phyloP scores from a whole-genome alignment of 1,140 invertebrate species.

The Polypedilum vanderplanki region DNA sequence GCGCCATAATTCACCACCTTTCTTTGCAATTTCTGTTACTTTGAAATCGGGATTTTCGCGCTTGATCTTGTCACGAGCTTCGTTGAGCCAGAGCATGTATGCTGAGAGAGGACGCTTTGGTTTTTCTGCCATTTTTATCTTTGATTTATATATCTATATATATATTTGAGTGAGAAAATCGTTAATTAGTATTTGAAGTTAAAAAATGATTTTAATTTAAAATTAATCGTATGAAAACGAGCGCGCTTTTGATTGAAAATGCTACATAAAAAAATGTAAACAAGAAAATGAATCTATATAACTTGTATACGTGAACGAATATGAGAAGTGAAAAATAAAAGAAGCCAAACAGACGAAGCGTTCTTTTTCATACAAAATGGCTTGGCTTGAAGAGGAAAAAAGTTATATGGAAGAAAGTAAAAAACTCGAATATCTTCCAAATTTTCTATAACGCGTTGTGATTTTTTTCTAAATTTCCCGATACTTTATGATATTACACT shows the following conservation, averaged over 20 bases:
- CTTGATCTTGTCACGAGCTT: constrained; percentile 71
- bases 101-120: constrained; percentile 80
- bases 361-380: constrained; percentile 25
- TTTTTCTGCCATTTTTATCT: constrained; percentile 70
- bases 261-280: constrained; percentile 9
- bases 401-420: neutral
- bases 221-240: no score
- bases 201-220: constrained; percentile 4
- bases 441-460: constrained; percentile 3
- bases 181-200: neutral
- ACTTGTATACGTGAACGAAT: constrained; percentile 23
- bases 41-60: constrained; percentile 69
- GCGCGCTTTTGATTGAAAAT: neutral
- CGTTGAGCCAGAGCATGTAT: constrained; percentile 85
- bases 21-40: constrained; percentile 78
- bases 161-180: neutral
- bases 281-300: neutral
- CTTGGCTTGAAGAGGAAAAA: neutral
- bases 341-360: constrained; percentile 26
- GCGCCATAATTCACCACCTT: constrained; percentile 80
- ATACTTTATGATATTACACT: neutral
- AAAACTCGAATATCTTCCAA: neutral
- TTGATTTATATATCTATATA: constrained; percentile 42
- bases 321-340: neutral
- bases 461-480: neutral